phyloP scores from a whole-genome alignment of 1,140 invertebrate genomes.

The Drosophila equinoxialis region DNA sequence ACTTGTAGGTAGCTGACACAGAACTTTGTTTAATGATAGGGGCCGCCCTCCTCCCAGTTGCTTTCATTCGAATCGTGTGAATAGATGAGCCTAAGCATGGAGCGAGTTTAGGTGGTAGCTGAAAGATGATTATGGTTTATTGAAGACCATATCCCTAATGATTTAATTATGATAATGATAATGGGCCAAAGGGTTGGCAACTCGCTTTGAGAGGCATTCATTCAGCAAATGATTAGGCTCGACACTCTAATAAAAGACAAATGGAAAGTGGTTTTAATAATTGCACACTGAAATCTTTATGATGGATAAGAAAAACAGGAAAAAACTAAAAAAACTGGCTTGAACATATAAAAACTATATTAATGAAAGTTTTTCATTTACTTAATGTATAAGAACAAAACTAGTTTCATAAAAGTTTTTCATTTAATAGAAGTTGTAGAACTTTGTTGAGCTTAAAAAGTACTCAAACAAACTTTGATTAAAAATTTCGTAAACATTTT shows the following conservation, averaged over 20 bases:
- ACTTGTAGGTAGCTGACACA: conserved; percentile 43
- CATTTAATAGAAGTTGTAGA: background rate
- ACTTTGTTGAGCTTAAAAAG: too few relatives aligned
- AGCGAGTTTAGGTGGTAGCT: conserved; percentile 22
- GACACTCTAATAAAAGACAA: background rate
- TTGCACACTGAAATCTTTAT: background rate
- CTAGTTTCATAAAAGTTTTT: background rate
- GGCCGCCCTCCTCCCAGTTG: conserved; percentile 31
- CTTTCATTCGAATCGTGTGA: conserved; percentile 29
- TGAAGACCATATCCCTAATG: conserved; percentile 57
- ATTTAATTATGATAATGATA: conserved; percentile 75
- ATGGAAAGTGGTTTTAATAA: background rate
- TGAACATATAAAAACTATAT: background rate
- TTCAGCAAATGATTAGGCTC: conserved; percentile 8
- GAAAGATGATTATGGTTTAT: conserved; percentile 34
- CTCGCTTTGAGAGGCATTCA: background rate
- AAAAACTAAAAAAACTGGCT: background rate
- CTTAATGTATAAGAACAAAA: background rate
- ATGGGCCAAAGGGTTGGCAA: conserved; percentile 35
- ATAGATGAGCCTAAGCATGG: conserved; percentile 8
- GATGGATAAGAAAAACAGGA: background rate
- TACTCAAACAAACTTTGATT: too few relatives aligned
- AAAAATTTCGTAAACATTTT: too few relatives aligned
- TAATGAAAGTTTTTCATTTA: conserved; percentile 1
- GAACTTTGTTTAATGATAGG: conserved; percentile 71